Base-by-base conservation (phyloP, 1,140 invertebrate species). In the Campoletis sonorensis region DNA sequence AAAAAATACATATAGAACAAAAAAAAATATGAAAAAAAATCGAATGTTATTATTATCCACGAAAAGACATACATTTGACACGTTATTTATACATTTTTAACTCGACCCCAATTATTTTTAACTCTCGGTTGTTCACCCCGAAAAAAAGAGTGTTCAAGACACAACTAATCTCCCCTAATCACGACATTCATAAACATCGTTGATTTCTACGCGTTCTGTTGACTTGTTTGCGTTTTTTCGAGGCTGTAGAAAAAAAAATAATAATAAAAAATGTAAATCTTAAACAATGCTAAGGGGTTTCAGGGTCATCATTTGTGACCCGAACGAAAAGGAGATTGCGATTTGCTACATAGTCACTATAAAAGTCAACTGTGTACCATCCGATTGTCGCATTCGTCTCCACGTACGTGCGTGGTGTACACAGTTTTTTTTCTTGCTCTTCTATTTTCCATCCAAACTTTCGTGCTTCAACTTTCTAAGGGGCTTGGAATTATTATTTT, bases 221-320 rank as follows among this genome's bases (percentile, higher is more conserved):
- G 40, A 10, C 54, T 58, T 18, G 1, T 58, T n/a, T 58, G 1
- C 10, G 21, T 21, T 58, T n/a, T 58, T 58, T 58, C 16, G 2
- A 58, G 1, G 18, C 21, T 58, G 40, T 58, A 7, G 1, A 58
- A 8, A 8, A 21, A 58, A 8, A 8, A 21, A 33, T 33, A 33
- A 33, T 4, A 45, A 45, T 3, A 45, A 45, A 45, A 45, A 45
- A 45, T 11, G 13, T 45, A 21, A 33, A 33, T 4, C 7, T n/a
- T 30, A 30, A 67, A 67, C n/a, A 67, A 67, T 23, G 23, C 21
- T 26, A 23, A 67, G 61, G 21, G 61, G 23, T 4, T 27, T 4
- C 3, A 67, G 61, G 61, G 61, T 67, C 61, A 67, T 67, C 23
- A 67, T 67, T 67, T 3, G 23, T 67, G 61, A 67, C 61, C 61